A percentile compares a stretch with the other conserved stretches of the same genome.
Evolutionary conservation across 2,113 vertebrate species (phyloP).

Genomic region (Nanorana parkeri): DNA sequence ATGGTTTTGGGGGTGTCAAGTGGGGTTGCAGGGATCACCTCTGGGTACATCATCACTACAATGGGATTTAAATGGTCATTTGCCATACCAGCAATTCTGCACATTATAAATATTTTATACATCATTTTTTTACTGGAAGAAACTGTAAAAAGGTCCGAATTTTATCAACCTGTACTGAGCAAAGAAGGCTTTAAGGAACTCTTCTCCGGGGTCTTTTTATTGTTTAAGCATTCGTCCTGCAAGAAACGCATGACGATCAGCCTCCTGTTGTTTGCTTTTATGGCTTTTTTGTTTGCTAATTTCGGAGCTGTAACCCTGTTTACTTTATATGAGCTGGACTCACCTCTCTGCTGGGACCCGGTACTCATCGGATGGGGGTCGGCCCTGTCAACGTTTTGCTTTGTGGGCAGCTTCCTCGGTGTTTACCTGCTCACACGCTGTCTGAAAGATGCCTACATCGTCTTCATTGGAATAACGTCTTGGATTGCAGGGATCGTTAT

Average conservation of each 20-base stretch:
- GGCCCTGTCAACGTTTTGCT: conserved; percentile 78
- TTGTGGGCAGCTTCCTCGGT: conserved; percentile 86
- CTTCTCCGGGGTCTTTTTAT: conserved; percentile 74
- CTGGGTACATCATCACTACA: conserved; percentile 86
- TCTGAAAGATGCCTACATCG: conserved; percentile 78
- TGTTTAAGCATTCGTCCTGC: conserved; percentile 75
- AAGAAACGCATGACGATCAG: conserved; percentile 70
- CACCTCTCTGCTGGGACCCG: conserved; percentile 93
- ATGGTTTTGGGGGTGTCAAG: conserved; percentile 86
- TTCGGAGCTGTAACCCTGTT: conserved; percentile 76
- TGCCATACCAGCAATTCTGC: conserved; percentile 70
- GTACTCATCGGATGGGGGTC: conserved; percentile 91
- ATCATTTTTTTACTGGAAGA: conserved; percentile 84
- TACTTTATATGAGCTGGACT: conserved; percentile 86
- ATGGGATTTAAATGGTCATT: conserved; percentile 89
- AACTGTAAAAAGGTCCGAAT: conserved; percentile 66
- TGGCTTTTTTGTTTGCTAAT: conserved; percentile 74
- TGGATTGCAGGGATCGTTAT: conserved; percentile 76
- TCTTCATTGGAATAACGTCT: conserved; percentile 85
- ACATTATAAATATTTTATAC: conserved; percentile 79
- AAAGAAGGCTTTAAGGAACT: conserved; percentile 71
- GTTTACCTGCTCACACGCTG: conserved; percentile 81
- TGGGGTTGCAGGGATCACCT: conserved; percentile 81
- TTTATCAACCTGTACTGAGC: conserved; percentile 55
- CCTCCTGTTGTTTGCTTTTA: conserved; percentile 79